Evolutionary conservation across 2,888 invertebrate species (phyloP).

Genomic region (Poecilus cupreus): DNA sequence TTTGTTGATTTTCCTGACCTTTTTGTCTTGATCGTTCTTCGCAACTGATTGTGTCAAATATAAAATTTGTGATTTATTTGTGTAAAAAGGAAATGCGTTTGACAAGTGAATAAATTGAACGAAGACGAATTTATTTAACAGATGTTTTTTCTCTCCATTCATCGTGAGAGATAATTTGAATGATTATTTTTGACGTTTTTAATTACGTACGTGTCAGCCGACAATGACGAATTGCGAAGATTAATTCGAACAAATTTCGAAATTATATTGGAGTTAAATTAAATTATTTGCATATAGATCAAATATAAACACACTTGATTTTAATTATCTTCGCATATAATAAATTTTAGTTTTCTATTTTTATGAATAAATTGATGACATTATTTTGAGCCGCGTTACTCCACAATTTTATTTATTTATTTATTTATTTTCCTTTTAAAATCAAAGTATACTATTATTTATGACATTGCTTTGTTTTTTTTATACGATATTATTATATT

Average conservation of each 20-base stretch:
- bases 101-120: slow-evolving; percentile 17
- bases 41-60: slow-evolving; percentile 18
- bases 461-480: no score
- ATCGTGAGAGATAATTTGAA: slow-evolving; percentile 3
- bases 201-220: neutral
- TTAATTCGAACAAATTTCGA: neutral
- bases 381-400: no score
- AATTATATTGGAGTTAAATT: slow-evolving; percentile 1
- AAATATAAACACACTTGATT: neutral
- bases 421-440: no score
- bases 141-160: neutral
- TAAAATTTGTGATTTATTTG: slow-evolving; percentile 25
- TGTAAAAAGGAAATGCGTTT: slow-evolving; percentile 13
- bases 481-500: no score
- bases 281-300: slow-evolving; percentile 6
- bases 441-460: no score
- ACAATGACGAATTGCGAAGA: slow-evolving; percentile 6
- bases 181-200: slow-evolving; percentile 21
- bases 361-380: no score
- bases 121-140: neutral
- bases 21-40: neutral
- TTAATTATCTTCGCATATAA: neutral
- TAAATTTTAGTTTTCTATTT: no score
- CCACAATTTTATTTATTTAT: no score
- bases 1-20: neutral